Evolutionary conservation across 2,888 invertebrate genomes (phyloP).

Genomic region (Pammene aurita): DNA sequence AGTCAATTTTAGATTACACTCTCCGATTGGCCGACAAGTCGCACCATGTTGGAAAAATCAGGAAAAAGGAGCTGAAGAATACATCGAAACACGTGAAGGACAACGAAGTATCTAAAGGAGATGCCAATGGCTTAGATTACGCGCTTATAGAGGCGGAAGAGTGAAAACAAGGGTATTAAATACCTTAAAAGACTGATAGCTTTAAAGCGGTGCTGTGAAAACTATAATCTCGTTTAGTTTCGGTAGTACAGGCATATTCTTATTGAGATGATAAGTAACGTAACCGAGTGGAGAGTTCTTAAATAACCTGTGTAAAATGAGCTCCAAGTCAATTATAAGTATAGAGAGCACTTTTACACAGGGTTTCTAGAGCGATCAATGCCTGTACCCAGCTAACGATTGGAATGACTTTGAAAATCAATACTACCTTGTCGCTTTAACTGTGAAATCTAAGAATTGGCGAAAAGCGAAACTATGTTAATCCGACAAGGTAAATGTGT

Average conservation of each 20-base stretch:
- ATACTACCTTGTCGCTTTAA: constrained; percentile 15
- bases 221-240: constrained; percentile 41
- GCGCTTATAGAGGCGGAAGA: constrained; percentile 61
- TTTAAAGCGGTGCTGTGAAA: constrained; percentile 52
- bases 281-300: not conserved
- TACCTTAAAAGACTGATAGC: constrained; percentile 71
- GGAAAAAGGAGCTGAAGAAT: constrained; percentile 75
- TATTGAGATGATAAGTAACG: not conserved
- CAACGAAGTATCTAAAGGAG: constrained; percentile 74
- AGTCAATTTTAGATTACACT: constrained; percentile 61
- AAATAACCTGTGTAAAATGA: not conserved
- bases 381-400: not conserved
- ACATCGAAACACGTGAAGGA: constrained; percentile 68
- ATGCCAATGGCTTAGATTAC: constrained; percentile 70
- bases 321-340: not conserved
- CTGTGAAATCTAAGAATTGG: not conserved
- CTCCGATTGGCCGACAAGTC: constrained; percentile 63
- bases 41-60: constrained; percentile 74
- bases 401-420: not conserved
- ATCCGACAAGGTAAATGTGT: constrained; percentile 14
- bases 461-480: constrained; percentile 4
- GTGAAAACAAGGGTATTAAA: constrained; percentile 52
- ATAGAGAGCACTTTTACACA: not conserved
- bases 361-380: not conserved
- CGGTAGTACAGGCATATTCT: constrained; percentile 9